These are phyloP conservation scores for Entomyzon cyanotis DNA, from an alignment of 2,113 vertebrate genomes.

Conservation along the genomic window DNA sequence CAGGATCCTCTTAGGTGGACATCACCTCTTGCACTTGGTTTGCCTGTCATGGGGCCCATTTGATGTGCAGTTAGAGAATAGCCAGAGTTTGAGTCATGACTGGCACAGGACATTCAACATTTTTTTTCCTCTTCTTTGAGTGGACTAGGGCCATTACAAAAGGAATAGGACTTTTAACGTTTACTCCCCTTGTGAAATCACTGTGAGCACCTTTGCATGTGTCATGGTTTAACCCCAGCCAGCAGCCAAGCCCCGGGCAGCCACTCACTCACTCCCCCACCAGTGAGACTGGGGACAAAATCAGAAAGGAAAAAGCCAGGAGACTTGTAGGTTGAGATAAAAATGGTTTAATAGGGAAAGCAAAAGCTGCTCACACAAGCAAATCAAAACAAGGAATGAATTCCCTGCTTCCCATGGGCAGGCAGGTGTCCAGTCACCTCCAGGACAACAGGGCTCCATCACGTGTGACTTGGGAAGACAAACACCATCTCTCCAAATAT, in stretches of 20 bases:
- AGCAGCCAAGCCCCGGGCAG: background rate
- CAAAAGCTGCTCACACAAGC: background rate
- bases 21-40: background rate
- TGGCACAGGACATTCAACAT: background rate
- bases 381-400: background rate
- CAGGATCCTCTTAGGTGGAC: too few species aligned
- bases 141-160: background rate
- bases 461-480: background rate
- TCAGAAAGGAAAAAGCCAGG: background rate
- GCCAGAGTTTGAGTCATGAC: background rate
- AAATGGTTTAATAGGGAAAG: background rate
- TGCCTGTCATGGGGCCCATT: background rate
- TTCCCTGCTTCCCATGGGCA: background rate
- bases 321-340: background rate
- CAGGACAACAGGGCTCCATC: background rate
- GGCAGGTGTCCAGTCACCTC: background rate
- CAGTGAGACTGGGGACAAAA: background rate
- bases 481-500: accelerated
- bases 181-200: background rate
- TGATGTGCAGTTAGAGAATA: background rate
- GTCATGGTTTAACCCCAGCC: background rate
- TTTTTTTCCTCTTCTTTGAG: accelerated
- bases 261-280: background rate
- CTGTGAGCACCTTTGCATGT: background rate
- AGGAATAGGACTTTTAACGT: background rate